These are phyloP conservation scores for Pristionchus maxplancki DNA, from an alignment of 2,888 invertebrate species.

Conservation along the genomic window DNA sequence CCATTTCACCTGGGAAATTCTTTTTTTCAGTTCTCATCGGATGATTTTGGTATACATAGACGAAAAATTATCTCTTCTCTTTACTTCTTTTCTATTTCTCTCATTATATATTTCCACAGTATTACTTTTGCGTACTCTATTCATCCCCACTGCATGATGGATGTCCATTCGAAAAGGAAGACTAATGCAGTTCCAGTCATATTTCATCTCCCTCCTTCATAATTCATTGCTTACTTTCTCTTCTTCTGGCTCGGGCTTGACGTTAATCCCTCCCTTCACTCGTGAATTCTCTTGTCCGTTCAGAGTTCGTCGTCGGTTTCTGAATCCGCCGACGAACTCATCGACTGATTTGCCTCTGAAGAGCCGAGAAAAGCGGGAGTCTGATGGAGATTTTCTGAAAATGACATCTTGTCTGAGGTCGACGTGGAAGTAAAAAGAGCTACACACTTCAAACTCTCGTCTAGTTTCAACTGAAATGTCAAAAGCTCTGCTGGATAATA, in stretches of 20 bases:
- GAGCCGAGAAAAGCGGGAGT: slow-evolving; percentile 56
- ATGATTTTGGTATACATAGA: background rate
- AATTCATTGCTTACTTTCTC: slow-evolving; percentile 27
- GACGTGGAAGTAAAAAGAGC: background rate
- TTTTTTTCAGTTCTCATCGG: background rate
- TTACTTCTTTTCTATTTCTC: background rate
- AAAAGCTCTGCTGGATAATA: background rate
- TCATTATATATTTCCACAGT: background rate
- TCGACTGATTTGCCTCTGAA: slow-evolving; percentile 68
- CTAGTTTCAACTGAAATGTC: background rate
- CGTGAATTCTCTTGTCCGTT: slow-evolving; percentile 42
- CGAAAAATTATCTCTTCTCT: background rate
- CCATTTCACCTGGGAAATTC: slow-evolving; percentile 36
- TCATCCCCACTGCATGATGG: background rate
- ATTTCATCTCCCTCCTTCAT: background rate
- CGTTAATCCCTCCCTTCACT: background rate
- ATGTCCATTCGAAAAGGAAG: background rate
- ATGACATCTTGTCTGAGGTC: background rate
- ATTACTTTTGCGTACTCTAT: background rate
- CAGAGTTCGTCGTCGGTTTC: slow-evolving; percentile 39
- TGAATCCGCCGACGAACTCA: slow-evolving; percentile 57
- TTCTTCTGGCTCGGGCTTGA: background rate
- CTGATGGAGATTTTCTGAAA: slow-evolving; percentile 14
- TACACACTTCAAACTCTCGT: background rate
- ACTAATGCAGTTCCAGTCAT: background rate